Evolutionary conservation across 2,888 invertebrate species (phyloP), one percentile per base, ranked within the genome.

Genomic region (Cryptosula pallasiana): DNA sequence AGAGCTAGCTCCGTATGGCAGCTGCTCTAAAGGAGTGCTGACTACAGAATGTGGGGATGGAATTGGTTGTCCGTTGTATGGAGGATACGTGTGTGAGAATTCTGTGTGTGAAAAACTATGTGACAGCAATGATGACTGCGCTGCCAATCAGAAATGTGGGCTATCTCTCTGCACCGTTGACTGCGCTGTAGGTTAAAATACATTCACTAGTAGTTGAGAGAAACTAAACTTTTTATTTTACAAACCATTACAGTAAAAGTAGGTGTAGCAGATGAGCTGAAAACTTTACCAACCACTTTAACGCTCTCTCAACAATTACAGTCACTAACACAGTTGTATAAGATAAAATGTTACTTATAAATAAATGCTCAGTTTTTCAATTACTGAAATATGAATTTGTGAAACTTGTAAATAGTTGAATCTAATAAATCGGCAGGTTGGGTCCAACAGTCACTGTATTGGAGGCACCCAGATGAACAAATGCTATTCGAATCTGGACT

Each of bases 401-500:
- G n/a, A n/a, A n/a, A n/a, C n/a, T n/a, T n/a, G n/a, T n/a, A n/a
- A n/a, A n/a, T n/a, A n/a, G n/a, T n/a, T n/a, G n/a, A n/a, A n/a
- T n/a, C n/a, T n/a, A n/a, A n/a, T n/a, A n/a, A n/a, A n/a, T n/a
- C n/a, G 9, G 20, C 20, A 45, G 45, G 45, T 13, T 45, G 32
- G 29, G 2, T 20, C 20, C 32, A 29, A 25, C 32, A n/a, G 25
- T 29, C 13, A 63, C 29, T 63, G 63, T 63, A 32, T 63, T 5
- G 32, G 32, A 29, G 63, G 63, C 25, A 63, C 63, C 9, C 20
- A 63, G 27, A 27, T 63, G 27, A 63, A 63, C 34, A 63, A 9
- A 9, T 63, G 63, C 32, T 63, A 63, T 34, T 32, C 63, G 2
- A 27, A 63, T 32, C 32, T 63, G 27, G 63, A 63, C 63, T 63